These are phyloP conservation scores for Araneus ventricosus DNA, from an alignment of 1,140 invertebrate species.

Conservation along the genomic window DNA sequence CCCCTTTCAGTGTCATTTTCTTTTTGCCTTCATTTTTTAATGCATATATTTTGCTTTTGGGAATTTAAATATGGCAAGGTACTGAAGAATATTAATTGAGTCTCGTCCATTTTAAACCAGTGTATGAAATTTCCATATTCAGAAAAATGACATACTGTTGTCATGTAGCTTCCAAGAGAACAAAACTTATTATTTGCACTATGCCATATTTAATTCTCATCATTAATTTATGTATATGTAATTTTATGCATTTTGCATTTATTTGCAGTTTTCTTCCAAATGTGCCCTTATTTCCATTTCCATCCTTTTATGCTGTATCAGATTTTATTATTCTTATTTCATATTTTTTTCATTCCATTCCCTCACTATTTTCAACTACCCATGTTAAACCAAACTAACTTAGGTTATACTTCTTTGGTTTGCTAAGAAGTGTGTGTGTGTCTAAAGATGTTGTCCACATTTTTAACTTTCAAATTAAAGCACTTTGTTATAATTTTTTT, in stretches of 20 bases:
- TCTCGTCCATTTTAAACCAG: too few relatives aligned
- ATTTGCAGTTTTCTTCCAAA: background rate
- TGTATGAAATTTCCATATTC: too few relatives aligned
- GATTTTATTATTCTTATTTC: background rate
- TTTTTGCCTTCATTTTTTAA: slow-evolving; percentile 31
- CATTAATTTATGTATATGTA: background rate
- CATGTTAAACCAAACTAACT: too few relatives aligned
- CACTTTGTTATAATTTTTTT: too few relatives aligned
- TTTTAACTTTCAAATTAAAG: too few relatives aligned
- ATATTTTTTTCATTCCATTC: background rate
- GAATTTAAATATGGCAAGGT: slow-evolving; percentile 56
- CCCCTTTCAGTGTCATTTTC: slow-evolving; percentile 20
- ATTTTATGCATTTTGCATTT: slow-evolving; percentile 21
- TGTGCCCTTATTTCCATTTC: background rate
- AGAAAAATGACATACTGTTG: background rate
- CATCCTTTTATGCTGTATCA: background rate
- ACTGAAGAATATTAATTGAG: background rate
- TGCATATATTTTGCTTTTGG: slow-evolving; percentile 15
- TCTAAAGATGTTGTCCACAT: too few relatives aligned
- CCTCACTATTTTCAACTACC: too few relatives aligned
- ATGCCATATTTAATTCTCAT: slow-evolving; percentile 21
- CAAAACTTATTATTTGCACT: background rate
- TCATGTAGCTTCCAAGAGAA: background rate
- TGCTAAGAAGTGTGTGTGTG: too few relatives aligned
- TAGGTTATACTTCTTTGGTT: too few relatives aligned